phyloP scores from a whole-genome alignment of 2,113 vertebrate species.

The Microcebus lehilahytsara region DNA sequence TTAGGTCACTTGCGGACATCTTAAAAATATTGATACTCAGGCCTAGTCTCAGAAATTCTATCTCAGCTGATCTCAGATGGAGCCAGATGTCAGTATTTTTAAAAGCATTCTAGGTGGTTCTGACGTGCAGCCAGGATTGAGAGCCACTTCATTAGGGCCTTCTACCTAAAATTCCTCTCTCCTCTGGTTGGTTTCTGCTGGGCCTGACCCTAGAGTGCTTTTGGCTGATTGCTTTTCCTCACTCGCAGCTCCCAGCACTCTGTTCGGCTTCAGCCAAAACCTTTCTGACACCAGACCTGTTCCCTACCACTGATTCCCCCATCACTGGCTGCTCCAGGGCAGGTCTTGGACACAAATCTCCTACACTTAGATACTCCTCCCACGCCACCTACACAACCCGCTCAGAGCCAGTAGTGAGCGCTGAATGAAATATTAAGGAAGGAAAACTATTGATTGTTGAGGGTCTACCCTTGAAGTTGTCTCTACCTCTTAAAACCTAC shows the following conservation, averaged over 20 bases:
- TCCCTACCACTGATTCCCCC: background rate
- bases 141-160: background rate
- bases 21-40: background rate
- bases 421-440: background rate
- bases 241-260: background rate
- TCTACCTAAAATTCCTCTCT: background rate
- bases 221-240: background rate
- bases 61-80: background rate
- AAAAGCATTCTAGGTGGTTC: background rate
- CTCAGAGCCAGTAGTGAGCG: background rate
- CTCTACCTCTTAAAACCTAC: background rate
- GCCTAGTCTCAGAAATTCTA: background rate
- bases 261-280: background rate
- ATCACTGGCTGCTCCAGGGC: background rate
- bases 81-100: background rate
- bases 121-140: background rate
- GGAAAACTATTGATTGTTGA: background rate
- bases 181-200: background rate
- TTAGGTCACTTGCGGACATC: background rate
- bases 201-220: background rate
- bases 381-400: too few relatives aligned
- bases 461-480: background rate
- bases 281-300: background rate
- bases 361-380: background rate
- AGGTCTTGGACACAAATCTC: background rate